Conservation (phyloP, 2,797 vertebrate genomes). For the Glyptemys insculpta region DNA sequence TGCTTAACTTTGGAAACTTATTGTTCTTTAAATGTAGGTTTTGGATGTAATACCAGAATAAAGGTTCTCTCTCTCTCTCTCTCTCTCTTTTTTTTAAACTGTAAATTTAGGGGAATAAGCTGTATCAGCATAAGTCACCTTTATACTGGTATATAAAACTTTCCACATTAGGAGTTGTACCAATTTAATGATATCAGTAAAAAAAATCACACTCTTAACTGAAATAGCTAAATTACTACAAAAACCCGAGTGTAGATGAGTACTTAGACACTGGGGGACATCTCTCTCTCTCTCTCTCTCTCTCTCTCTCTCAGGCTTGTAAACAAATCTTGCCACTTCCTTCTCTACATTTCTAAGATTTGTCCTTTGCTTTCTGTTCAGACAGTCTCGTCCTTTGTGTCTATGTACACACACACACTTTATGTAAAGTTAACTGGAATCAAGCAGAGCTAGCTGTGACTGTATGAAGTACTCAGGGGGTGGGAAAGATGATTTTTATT, state of each 20-base stretch:
- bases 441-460: not conserved
- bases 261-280: not conserved
- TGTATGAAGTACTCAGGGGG: not conserved
- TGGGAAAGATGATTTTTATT: not conserved
- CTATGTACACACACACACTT: not conserved
- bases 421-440: not conserved
- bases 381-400: not conserved
- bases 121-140: not conserved
- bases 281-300: conserved; percentile 5
- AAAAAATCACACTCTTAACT: not conserved
- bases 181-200: not conserved
- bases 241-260: not conserved
- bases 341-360: not conserved
- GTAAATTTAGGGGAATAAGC: not conserved
- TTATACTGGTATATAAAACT: not conserved
- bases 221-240: not conserved
- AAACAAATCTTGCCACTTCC: not conserved
- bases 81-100: not conserved
- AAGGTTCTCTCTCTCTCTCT: not conserved
- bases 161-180: not conserved
- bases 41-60: not conserved
- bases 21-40: not conserved
- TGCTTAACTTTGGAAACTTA: not conserved
- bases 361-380: not conserved
- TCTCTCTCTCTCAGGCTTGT: not conserved